These are phyloP conservation scores for Timandra comae DNA, from an alignment of 2,888 invertebrate species.

Conservation along the genomic window DNA sequence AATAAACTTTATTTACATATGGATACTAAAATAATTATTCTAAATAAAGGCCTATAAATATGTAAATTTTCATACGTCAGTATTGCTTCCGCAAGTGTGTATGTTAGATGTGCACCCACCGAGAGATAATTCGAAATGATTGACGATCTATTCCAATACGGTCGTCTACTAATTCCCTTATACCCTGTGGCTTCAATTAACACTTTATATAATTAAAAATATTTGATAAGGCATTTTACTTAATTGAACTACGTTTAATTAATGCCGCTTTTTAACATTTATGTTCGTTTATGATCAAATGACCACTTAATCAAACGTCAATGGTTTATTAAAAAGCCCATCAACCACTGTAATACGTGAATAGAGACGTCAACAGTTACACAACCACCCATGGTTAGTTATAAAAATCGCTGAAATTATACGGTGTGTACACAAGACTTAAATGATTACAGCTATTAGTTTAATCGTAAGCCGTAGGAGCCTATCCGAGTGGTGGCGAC, in stretches of 20 bases:
- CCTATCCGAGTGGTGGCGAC: conserved; percentile 34
- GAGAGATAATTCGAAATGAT: conserved; percentile 42
- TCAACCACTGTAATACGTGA: conserved; percentile 27
- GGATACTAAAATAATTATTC: no score
- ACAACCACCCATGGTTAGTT: conserved; percentile 53
- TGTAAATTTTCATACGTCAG: no score
- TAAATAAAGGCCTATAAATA: no score
- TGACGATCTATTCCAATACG: conserved; percentile 40
- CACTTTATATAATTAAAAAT: conserved; percentile 44
- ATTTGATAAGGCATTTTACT: conserved; percentile 35
- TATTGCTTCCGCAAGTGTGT: no score
- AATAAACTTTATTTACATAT: no score
- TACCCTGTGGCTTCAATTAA: conserved; percentile 47
- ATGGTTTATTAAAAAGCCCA: conserved; percentile 23
- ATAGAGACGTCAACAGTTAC: conserved; percentile 46
- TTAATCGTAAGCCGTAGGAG: conserved; percentile 50
- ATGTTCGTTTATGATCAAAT: conserved; percentile 25
- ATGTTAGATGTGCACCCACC: no score
- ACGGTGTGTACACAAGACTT: conserved; percentile 45
- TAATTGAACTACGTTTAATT: conserved; percentile 31
- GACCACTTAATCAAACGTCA: conserved; percentile 26
- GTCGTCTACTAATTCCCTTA: conserved; percentile 34
- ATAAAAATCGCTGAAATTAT: conserved; percentile 65
- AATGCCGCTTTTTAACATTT: conserved; percentile 25
- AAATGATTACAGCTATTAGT: conserved; percentile 62